phyloP scores from a whole-genome alignment of 1,140 invertebrate species.

The Mizuhopecten yessoensis region DNA sequence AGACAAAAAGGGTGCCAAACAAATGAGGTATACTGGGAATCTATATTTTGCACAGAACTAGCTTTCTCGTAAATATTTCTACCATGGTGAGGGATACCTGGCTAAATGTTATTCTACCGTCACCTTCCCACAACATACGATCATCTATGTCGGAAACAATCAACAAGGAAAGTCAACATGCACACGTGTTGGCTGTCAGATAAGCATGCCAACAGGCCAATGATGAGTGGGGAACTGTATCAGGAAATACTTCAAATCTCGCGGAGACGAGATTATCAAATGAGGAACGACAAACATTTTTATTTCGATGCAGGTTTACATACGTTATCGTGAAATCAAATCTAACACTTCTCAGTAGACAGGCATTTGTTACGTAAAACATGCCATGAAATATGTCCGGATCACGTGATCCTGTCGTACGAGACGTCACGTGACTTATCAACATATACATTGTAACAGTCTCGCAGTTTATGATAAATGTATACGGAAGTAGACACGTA shows the following conservation, averaged over 20 bases:
- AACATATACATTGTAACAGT: not conserved
- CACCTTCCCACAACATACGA: not conserved
- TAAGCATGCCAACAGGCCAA: not conserved
- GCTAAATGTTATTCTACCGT: not conserved
- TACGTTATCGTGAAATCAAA: not conserved
- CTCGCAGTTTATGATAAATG: too few relatives aligned
- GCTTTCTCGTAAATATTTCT: not conserved
- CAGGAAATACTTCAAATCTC: constrained; percentile 22
- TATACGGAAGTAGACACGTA: too few relatives aligned
- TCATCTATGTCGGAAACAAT: constrained; percentile 9
- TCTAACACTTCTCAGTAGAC: not conserved
- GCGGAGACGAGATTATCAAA: not conserved
- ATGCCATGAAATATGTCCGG: not conserved
- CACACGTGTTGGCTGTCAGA: constrained; percentile 1
- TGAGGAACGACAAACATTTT: not conserved
- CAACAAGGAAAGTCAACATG: constrained; percentile 17
- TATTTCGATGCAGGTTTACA: not conserved
- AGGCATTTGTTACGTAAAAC: not conserved
- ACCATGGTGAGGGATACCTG: not conserved
- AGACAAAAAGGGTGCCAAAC: not conserved
- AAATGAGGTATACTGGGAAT: not conserved
- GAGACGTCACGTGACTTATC: not conserved
- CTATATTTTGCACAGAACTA: not conserved
- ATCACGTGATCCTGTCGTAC: not conserved
- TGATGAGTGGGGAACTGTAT: not conserved